Evolutionary conservation across 2,113 vertebrate genomes (phyloP), one percentile per base, ranked within the genome.

Genomic region (Micromys minutus): DNA sequence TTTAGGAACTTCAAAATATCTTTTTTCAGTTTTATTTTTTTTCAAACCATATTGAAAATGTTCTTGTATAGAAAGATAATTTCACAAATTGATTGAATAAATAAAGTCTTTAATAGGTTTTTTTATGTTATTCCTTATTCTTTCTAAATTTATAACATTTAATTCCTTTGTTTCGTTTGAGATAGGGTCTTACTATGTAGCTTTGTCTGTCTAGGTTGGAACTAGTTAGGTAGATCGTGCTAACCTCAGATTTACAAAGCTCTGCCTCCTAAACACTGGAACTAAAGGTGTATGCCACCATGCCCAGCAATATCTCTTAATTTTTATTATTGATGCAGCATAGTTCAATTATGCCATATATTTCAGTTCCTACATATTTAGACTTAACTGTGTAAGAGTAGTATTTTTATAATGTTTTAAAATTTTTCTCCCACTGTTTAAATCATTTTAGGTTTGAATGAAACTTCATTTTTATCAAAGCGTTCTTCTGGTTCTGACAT

Each of bases 391-490:
- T 31, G 93, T 95, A 29, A 95, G 79, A 87, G 2, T 3, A 93
- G 36, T 84, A 57, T 93, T 87, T 87, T 39, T 90, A 36, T 75
- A 79, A 13, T 69, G 11, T 81, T 92, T 76, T 39, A 94, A 97
- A 93, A 87, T 96, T 12, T 93, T 96, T 63, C 91, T 88, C 29
- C 29, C 11, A 67, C 29, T 90, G 39, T 63, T 97, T 96, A 77
- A 95, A 96, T 69, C 50, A 92, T 77, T 93, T 9, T 94, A 97
- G 98, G 94, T 94, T 3, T 83, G 34, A 98, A 72, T 93, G 94
- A 97, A 91, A 95, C 79, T 96, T 76, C 0, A 3, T 97, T 98
- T 97, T 74, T 98, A 81, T 97, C 89, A 92, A 99, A 99, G 97
- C 97, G 95, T 89, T 96, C 89, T 84, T 94, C 98, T 91, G 50